phyloP scores from a whole-genome alignment of 2,797 vertebrate genomes.

The Halcyon leucocephala region DNA sequence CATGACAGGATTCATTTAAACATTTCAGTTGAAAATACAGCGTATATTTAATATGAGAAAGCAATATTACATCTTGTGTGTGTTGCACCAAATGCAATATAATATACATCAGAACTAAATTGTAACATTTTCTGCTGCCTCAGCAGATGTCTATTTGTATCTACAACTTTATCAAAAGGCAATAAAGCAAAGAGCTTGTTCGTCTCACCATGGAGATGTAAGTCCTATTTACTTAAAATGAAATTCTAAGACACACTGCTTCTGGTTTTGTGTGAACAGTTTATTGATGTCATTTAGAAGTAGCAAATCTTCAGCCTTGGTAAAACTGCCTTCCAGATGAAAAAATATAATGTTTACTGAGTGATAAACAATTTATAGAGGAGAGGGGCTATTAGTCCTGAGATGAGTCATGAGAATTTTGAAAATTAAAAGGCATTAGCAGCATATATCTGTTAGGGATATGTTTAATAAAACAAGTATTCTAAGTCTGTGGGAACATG shows the following conservation, averaged over 20 bases:
- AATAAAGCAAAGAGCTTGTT: conserved; percentile 70
- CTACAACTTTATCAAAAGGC: conserved; percentile 63
- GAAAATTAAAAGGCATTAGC: background rate
- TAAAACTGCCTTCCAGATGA: conserved; percentile 63
- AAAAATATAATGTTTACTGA: conserved; percentile 51
- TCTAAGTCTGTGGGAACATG: background rate
- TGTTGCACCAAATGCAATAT: conserved; percentile 22
- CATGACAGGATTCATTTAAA: background rate
- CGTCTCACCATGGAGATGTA: conserved; percentile 39
- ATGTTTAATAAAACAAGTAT: background rate
- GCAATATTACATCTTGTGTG: background rate
- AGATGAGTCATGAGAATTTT: background rate
- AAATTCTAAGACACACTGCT: conserved; percentile 16
- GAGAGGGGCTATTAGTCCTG: background rate
- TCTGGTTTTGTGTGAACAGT: conserved; percentile 43
- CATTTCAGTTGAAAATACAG: conserved; percentile 26
- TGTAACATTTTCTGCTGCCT: conserved; percentile 43
- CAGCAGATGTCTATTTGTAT: conserved; percentile 52
- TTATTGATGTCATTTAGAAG: conserved; percentile 56
- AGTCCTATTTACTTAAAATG: conserved; percentile 63
- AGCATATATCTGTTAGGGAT: background rate
- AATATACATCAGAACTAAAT: conserved; percentile 23
- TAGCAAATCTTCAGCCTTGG: conserved; percentile 45
- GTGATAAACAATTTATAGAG: conserved; percentile 53
- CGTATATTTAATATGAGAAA: conserved; percentile 38